phyloP scores from a whole-genome alignment of 1,140 invertebrate genomes.

The Propsilocerus akamusi region DNA sequence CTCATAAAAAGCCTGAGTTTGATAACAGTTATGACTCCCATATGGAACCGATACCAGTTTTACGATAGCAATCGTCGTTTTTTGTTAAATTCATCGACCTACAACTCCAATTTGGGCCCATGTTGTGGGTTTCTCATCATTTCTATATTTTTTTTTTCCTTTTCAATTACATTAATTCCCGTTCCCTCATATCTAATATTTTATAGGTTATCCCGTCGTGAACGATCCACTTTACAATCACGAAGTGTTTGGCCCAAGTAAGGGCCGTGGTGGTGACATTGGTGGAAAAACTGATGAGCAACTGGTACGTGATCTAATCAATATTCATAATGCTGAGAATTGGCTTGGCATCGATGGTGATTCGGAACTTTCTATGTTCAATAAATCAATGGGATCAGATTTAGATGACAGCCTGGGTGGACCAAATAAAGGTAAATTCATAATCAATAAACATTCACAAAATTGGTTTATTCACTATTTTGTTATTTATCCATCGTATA shows the following conservation, averaged over 20 bases:
- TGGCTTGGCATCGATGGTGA: conserved; percentile 84
- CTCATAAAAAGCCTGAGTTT: too few species aligned
- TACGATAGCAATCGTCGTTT: too few species aligned
- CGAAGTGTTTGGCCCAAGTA: conserved; percentile 72
- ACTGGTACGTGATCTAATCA: conserved; percentile 72
- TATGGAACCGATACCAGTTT: too few species aligned
- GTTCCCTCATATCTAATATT: too few species aligned
- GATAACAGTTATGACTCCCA: too few species aligned
- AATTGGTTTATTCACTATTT: not conserved
- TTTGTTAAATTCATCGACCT: too few species aligned
- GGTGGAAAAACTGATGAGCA: conserved; percentile 82
- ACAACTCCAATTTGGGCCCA: too few species aligned
- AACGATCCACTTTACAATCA: conserved; percentile 95
- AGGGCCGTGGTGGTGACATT: conserved; percentile 81
- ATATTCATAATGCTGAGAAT: conserved; percentile 83
- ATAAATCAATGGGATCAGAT: conserved; percentile 41
- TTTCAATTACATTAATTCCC: too few species aligned
- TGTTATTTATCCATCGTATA: conserved; percentile 1
- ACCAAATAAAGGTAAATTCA: conserved; percentile 18
- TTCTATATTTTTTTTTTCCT: too few species aligned
- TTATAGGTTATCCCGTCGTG: conserved; percentile 90
- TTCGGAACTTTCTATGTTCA: conserved; percentile 57
- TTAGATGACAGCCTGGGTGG: conserved; percentile 33
- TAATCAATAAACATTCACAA: too few species aligned
- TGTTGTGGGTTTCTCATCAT: too few species aligned